Evolutionary conservation across 2,888 invertebrate genomes (phyloP).

Genomic region (Apotomis turbidana): DNA sequence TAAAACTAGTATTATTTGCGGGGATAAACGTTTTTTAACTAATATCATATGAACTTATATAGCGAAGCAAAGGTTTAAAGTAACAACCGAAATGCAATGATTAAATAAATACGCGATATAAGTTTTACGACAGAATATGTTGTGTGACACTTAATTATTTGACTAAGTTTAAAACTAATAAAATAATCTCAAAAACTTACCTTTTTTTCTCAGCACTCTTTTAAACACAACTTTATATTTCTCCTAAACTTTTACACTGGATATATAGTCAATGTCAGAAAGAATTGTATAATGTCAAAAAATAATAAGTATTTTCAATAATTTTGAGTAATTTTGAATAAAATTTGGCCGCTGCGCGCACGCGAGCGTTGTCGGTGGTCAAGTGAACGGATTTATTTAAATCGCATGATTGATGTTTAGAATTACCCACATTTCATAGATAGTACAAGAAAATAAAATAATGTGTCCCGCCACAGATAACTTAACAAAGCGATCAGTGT

Average conservation of each 20-base stretch:
- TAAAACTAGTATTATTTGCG: too few relatives aligned
- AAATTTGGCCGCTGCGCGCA: constrained; percentile 38
- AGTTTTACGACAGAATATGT: too few relatives aligned
- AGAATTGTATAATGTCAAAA: not conserved
- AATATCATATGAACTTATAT: too few relatives aligned
- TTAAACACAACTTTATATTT: not conserved
- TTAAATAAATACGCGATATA: too few relatives aligned
- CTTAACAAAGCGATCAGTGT: too few relatives aligned
- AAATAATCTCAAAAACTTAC: not conserved
- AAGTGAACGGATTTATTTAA: constrained; percentile 32
- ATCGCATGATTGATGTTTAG: constrained; percentile 41
- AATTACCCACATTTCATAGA: constrained; percentile 17
- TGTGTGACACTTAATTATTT: too few relatives aligned
- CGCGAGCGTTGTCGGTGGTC: constrained; percentile 42
- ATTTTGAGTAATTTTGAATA: constrained; percentile 1
- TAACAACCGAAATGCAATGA: too few relatives aligned
- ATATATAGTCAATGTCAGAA: not conserved
- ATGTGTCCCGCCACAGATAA: too few relatives aligned
- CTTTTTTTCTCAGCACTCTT: not conserved
- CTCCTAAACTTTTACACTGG: not conserved
- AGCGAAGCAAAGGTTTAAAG: too few relatives aligned
- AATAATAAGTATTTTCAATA: constrained; percentile 4
- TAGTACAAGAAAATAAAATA: too few relatives aligned
- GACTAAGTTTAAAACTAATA: too few relatives aligned
- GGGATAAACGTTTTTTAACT: too few relatives aligned